Evolutionary conservation across 1,140 invertebrate genomes (phyloP).

Genomic region (Acromyrmex charruanus): DNA sequence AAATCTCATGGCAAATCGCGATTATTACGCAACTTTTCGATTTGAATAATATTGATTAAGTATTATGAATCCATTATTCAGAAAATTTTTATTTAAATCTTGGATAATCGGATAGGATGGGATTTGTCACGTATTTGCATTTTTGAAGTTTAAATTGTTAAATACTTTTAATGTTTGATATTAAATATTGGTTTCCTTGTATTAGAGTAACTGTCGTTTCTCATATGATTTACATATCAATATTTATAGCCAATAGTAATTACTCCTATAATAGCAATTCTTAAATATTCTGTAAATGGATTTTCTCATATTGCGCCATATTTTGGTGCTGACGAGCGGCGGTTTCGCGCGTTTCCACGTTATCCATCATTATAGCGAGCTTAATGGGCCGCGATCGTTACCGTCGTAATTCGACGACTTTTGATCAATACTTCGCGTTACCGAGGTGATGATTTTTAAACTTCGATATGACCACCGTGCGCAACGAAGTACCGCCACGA

Average conservation of each 20-base stretch:
- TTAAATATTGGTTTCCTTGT: neutral
- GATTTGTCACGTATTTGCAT: constrained; percentile 19
- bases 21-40: neutral
- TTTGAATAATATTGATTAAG: constrained; percentile 10
- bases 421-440: constrained; percentile 61
- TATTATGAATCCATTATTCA: neutral
- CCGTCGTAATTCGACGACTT: constrained; percentile 59
- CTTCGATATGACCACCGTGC: constrained; percentile 50
- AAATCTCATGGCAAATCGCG: neutral
- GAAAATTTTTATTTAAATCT: neutral
- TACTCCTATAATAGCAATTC: constrained; percentile 12
- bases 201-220: neutral
- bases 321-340: constrained; percentile 55
- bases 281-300: constrained; percentile 43
- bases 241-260: neutral
- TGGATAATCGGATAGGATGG: neutral
- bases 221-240: neutral
- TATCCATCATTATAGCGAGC: constrained; percentile 63
- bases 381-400: constrained; percentile 64
- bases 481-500: constrained; percentile 48
- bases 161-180: neutral
- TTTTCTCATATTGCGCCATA: constrained; percentile 40
- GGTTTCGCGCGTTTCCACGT: constrained; percentile 53
- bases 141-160: neutral
- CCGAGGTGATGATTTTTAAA: constrained; percentile 63